Percentiles rank a stretch among this genome's conserved stretches.
These are phyloP conservation scores for Blomia tropicalis DNA, from an alignment of 2,888 invertebrate genomes.

Conservation along the genomic window DNA sequence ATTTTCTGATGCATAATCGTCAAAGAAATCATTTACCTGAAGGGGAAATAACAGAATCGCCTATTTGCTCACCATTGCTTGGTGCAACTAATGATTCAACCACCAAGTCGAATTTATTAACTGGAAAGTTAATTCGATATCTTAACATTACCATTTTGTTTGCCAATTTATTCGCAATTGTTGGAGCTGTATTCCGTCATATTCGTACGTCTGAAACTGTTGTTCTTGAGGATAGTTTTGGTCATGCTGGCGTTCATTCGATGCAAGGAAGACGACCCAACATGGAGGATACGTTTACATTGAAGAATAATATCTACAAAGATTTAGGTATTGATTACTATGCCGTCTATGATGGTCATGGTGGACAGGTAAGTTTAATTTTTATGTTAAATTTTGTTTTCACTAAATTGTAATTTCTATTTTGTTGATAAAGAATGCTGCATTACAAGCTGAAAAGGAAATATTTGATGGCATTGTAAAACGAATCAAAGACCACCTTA, in stretches of 20 bases:
- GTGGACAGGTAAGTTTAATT: constrained; percentile 53
- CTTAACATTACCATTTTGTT: constrained; percentile 7
- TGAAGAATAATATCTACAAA: constrained; percentile 34
- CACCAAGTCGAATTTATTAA: background rate
- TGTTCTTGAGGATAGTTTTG: background rate
- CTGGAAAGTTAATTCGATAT: background rate
- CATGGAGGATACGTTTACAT: constrained; percentile 87
- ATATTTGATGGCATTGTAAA: constrained; percentile 46
- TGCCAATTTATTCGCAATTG: background rate
- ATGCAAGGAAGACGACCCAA: constrained; percentile 71
- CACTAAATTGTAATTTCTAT: background rate
- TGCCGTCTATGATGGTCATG: constrained; percentile 88
- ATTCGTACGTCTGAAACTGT: background rate
- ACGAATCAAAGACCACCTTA: constrained; percentile 28
- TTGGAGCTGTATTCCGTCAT: background rate
- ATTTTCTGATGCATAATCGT: background rate
- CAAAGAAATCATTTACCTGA: background rate
- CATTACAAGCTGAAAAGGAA: constrained; percentile 75
- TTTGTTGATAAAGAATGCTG: constrained; percentile 50
- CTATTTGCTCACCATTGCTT: background rate
- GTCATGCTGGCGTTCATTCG: constrained; percentile 62
- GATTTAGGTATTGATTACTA: constrained; percentile 56
- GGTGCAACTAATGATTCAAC: background rate
- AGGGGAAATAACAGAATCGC: background rate
- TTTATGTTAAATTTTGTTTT: background rate